Evolutionary conservation across 1,140 invertebrate species (phyloP).

Genomic region (Seison nebaliae): DNA sequence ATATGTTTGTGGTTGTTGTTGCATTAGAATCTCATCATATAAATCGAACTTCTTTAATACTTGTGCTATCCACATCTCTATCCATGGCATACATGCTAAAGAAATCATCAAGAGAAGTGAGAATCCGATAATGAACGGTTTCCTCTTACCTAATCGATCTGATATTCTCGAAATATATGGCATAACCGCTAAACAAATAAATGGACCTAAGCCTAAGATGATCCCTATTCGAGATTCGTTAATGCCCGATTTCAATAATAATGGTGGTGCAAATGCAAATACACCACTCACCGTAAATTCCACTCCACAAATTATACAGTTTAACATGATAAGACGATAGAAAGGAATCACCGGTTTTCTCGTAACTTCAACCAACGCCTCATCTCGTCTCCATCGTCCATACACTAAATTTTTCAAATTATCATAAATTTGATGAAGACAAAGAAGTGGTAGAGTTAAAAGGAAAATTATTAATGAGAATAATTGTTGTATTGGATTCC

Average conservation of each 20-base stretch:
- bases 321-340: slow-evolving; percentile 20
- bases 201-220: slow-evolving; percentile 26
- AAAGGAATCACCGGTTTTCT: too few relatives aligned
- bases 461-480: too few relatives aligned
- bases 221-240: slow-evolving; percentile 28
- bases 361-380: too few relatives aligned
- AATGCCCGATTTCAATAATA: slow-evolving; percentile 31
- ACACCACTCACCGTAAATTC: slow-evolving; percentile 31
- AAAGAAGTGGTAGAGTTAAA: too few relatives aligned
- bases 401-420: too few relatives aligned
- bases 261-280: slow-evolving; percentile 32
- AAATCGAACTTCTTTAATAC: too few relatives aligned
- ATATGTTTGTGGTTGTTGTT: too few relatives aligned
- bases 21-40: too few relatives aligned
- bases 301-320: slow-evolving; percentile 30
- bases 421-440: too few relatives aligned
- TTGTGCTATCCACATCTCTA: slow-evolving; percentile 17
- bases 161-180: slow-evolving; percentile 28
- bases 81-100: slow-evolving; percentile 23
- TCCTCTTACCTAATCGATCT: slow-evolving; percentile 28
- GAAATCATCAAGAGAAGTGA: slow-evolving; percentile 23
- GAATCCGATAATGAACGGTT: slow-evolving; percentile 29
- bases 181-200: slow-evolving; percentile 27
- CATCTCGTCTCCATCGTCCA: too few relatives aligned
- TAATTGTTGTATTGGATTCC: too few relatives aligned